Conservation (phyloP, 1,140 invertebrate genomes). For the Helicoverpa armigera region DNA sequence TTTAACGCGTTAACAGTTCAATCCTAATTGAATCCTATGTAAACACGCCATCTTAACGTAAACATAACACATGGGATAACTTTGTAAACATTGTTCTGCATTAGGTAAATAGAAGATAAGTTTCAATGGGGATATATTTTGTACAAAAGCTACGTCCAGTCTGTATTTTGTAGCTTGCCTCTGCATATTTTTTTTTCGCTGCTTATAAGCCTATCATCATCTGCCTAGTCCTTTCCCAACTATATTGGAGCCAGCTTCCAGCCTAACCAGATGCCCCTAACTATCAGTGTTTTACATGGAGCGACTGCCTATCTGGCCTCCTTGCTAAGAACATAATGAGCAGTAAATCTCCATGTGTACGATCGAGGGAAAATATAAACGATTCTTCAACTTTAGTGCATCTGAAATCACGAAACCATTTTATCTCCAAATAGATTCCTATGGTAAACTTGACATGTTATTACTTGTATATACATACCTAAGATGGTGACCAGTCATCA, state of each 20-base stretch:
- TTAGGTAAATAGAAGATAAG: neutral
- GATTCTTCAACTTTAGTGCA: no score
- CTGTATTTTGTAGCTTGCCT: no score
- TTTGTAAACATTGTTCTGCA: constrained; percentile 3
- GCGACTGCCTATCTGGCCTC: no score
- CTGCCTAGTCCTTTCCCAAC: no score
- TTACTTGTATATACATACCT: neutral
- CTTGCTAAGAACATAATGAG: neutral
- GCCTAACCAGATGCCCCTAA: no score
- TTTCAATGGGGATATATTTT: neutral
- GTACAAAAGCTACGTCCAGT: neutral
- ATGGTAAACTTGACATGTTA: neutral
- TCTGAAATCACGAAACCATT: no score
- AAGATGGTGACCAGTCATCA: neutral
- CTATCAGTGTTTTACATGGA: no score
- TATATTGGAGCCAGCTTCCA: no score
- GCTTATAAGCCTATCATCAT: no score
- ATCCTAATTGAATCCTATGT: constrained; percentile 20
- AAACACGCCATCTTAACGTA: constrained; percentile 8
- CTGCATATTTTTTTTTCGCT: no score
- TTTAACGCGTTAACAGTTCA: constrained; percentile 25
- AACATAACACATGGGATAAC: neutral
- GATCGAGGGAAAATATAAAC: no score
- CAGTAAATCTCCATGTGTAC: neutral
- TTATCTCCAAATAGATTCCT: neutral